Evolutionary conservation across 2,888 invertebrate species (phyloP), one percentile per base, ranked within the genome.

Genomic region (Rotaria magnacalcarata): DNA sequence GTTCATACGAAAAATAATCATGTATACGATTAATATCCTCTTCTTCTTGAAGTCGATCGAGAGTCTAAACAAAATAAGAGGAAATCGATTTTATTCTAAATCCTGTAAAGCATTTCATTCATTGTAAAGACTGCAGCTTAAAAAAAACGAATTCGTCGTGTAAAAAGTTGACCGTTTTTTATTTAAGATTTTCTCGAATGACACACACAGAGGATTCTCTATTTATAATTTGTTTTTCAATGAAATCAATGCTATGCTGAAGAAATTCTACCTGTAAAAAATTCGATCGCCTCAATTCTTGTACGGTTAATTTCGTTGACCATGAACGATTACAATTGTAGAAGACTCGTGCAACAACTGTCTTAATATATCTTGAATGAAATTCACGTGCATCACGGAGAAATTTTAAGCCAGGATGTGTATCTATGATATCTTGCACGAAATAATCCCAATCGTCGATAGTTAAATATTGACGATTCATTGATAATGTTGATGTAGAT

Each of bases 331-430:
- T 97, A 86, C 97, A 96, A 91, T 95, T 95, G 92, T 97, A 98
- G 92, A 95, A 97, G 93, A 98, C 97, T 92, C 98, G 94, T 88
- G 97, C 96, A 90, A 97, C 96, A 90, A 98, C 98, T 91, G 98
- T 98, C 92, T 97, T 96, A 89, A 98, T 95, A 91, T 98, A 99
- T 93, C 97, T 94, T 87, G 96, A 96, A 93, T 99, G 98, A 92
- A 99, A 99, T 92, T 99, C 98, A 1, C 95, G 95, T 87, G 98
- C 97, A 91, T 97, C 96, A 91, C 96, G 96, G 87, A 99, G 93
- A 93, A 99, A 99, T 88, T 95, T 95, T 88, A 99, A 93, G 84
- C 99, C 98, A 1, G 97, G 97, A 93, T 98, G 97, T 16, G 96
- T 96, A 91, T 98, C 97, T 67, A 98, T 96, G n/a, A 98, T 96